Base-by-base conservation (phyloP, 2,113 vertebrate genomes). In the Caloenas nicobarica region DNA sequence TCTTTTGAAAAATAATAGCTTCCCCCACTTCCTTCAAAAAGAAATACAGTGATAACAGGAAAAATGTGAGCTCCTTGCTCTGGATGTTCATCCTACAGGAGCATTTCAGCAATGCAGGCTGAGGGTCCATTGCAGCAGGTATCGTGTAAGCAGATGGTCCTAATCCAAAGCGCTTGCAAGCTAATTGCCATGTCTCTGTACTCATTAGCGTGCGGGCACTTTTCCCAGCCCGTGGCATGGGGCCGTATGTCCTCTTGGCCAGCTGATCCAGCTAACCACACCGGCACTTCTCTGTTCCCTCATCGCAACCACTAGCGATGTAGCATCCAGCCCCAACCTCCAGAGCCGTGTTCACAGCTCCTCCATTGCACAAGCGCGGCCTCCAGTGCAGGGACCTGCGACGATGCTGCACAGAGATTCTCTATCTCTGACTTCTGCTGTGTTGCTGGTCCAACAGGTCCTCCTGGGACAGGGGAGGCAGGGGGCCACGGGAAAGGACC, bases 221-320 rank as follows among this genome's bases (percentile, higher is more conserved):
- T 81, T 83, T 95, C 94, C 93, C 88, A 78, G 89, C 23, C 51
- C 2, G 0, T n/a, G 74, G 79, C 21, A 34, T 69, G 44, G 68
- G 60, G 48, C 60, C 78, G 14, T 71, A 4, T 6, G 14, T 58
- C 11, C 5, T 24, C 56, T 71, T 46, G 81, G 40, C 64, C 90
- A 74, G 85, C 56, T 56, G 64, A 96, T 90, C 33, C 71, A 11
- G 40, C 14, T 1, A 53, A 65, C 33, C 28, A 15, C 60, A 54
- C 54, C 0, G 0, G 38, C 44, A 7, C 50, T 61, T 80, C 72
- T 60, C 73, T 40, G 38, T n/a, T 73, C 51, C 22, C 66, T 16
- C 42, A n/a, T 33, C 0, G 0, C 74, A 44, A 11, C 38, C 6
- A 0, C 28, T 16, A 3, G 14, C 0, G 0, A 42, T 2, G 36